Evolutionary conservation across 2,797 vertebrate species (phyloP), one percentile per base, ranked within the genome.

Genomic region (Uromys caudimaculatus): DNA sequence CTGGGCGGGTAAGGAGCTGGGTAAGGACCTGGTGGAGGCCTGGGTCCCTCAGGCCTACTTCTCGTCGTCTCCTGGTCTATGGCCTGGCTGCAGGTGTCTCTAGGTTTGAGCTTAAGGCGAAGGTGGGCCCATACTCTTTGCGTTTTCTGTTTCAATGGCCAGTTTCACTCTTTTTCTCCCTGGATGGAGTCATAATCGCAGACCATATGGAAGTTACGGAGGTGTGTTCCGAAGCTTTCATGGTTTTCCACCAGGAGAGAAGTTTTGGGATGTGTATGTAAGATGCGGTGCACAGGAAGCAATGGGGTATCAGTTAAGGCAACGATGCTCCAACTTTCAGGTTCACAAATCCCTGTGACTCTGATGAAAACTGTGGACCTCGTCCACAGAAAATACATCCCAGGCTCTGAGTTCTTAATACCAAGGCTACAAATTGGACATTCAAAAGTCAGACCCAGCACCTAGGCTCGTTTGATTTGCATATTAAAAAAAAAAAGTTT

Each of bases 1-100:
- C 98, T 99, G 9, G 99, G 99, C 62, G 99, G 99, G 99, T 99
- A 98, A 98, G 99, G 98, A 89, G 73, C 50, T 64, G 67, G 78
- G 64, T 71, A 54, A 62, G 83, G 52, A 73, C 90, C 64, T 23
- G 82, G 77, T 54, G 62, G n/a, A 76, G 47, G 19, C 60, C 60
- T 52, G 44, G 77, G 44, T 79, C 5, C 41, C 50, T 50, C 47
- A 38, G 69, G 54, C 62, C 79, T 58, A 14, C 29, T 60, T 89
- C 86, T 77, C 62, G 5, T 69, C 50, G 7, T 69, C 50, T 81
- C 41, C 60, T 91, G 64, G 69, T 93, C 79, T 93, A 1, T 62
- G 50, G 32, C 38, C 78, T 93, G 52, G 5, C 3, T 35, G 47
- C 60, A 82, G 50, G 62, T 58, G 41, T 60, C 47, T 94, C 64